Evolutionary conservation across 2,113 vertebrate genomes (phyloP).

Genomic region (Scophthalmus maximus): DNA sequence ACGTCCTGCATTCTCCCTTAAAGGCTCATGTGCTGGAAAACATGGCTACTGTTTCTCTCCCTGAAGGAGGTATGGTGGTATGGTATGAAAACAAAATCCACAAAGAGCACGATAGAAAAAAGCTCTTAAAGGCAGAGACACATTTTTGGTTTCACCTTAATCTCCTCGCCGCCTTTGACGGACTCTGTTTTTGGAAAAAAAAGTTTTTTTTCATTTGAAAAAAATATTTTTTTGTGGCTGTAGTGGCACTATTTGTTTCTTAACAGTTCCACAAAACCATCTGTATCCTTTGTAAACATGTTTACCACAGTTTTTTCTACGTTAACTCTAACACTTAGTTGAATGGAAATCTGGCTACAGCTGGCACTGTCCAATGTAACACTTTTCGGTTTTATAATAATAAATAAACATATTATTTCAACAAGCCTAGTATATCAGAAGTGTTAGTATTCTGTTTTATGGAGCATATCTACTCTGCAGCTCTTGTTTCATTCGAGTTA

Average conservation of each 20-base stretch:
- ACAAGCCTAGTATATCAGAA: background rate
- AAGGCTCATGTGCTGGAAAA: too few species aligned
- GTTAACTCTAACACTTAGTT: background rate
- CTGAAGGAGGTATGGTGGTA: background rate
- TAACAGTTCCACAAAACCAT: background rate
- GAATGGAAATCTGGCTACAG: constrained; percentile 3
- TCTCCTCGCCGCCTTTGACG: background rate
- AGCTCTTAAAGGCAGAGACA: background rate
- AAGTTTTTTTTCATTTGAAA: background rate
- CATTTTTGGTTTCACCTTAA: constrained; percentile 10
- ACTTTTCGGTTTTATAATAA: background rate
- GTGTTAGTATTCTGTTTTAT: too few species aligned
- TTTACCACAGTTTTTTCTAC: background rate
- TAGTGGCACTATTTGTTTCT: background rate
- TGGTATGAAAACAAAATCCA: background rate
- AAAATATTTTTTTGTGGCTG: background rate
- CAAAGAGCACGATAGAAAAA: background rate
- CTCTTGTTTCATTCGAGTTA: background rate
- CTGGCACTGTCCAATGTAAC: background rate
- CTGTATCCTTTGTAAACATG: background rate
- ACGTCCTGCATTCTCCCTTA: too few species aligned
- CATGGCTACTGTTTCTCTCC: too few species aligned
- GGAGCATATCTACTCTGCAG: background rate
- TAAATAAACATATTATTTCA: background rate
- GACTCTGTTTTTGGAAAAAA: background rate